Evolutionary conservation across 2,888 invertebrate species (phyloP), one percentile per base, ranked within the genome.

Genomic region (Brachyopa scutellaris): DNA sequence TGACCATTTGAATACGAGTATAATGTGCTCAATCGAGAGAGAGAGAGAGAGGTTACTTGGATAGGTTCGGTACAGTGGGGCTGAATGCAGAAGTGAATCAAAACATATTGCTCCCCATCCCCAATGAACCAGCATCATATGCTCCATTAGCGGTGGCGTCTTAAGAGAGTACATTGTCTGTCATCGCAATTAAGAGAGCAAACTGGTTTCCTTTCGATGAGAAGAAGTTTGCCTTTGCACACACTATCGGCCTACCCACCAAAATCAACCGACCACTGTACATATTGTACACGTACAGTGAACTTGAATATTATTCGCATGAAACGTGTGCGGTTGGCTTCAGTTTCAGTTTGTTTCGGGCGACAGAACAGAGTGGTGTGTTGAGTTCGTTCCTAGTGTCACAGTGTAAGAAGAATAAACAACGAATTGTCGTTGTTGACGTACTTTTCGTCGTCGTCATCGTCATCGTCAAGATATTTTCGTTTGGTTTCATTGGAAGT

Each of bases 281-380:
- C n/a, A n/a, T 38, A 21, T 49, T 47, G 23, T 55, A 45, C 45
- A 21, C n/a, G n/a, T n/a, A n/a, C n/a, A n/a, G 55, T 66, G 66
- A 74, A 80, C 79, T 80, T 80, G 74, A 80, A 74, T 49, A 62
- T n/a, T 76, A 69, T 76, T 80, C 69, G 80, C 80, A 69, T 29
- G 69, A 17, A 80, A 59, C 69, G 74, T 64, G 64, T 80, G 64
- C 64, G 64, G 62, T 64, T 51, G 9, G 47, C 42, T 73, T 57
- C 70, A 23, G 49, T 13, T 55, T 69, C 38, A 80, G 80, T 80
- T 80, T 80, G 62, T 69, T 70, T 76, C 74, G 69, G 76, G 62
- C 69, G 67, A 70, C 49, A 80, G 69, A 80, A 69, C 64, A 64
- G 69, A 64, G 45, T 36, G 62, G 79, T 62, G 33, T 62, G 55